Base-by-base conservation (phyloP, 2,888 invertebrate species). In the Pseudococcus longispinus region DNA sequence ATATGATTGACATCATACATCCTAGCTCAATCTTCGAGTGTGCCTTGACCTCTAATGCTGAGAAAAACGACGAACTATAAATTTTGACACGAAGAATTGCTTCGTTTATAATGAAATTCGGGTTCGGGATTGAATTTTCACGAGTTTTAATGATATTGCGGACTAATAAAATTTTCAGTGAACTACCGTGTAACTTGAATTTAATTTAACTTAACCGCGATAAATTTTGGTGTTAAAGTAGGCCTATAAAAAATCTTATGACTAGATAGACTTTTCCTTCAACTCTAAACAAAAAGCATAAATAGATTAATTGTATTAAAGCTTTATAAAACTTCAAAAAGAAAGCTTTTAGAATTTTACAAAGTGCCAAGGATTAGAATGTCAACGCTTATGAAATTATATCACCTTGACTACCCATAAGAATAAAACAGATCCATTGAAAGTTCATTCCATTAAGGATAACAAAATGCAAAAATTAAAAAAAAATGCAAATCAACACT, bases 161-260 rank as follows among this genome's bases (percentile, higher is more conserved):
- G 29, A 26, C 29, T 29, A 23, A 70, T 70, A 8, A 74, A 32
- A 74, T 74, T 74, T 74, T 20, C 77, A 80, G 42, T 42, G 8
- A 42, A 80, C 42, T 80, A 42, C 11, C 77, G 42, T 80, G 77
- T 42, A 80, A 80, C 18, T 80, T 42, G 42, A 80, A 42, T 80
- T 74, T 32, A 74, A 32, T 80, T 37, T n/a, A 80, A 37, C 42
- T 80, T 20, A 42, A 80, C 42, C 42, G 26, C 77, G 42, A 80
- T 80, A 80, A 80, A 80, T 80, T 80, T 80, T 80, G 77, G 77
- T 80, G 77, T 80, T 80, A 80, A 37, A 42, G 77, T 80, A 80
- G 77, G 77, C 77, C 77, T 42, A 42, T 80, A 80, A 80, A 42
- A 80, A 80, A 80, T 42, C 77, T 80, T 80, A 80, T 80, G 77